phyloP scores from a whole-genome alignment of 1,140 invertebrate genomes.

The Cotesia glomerata region DNA sequence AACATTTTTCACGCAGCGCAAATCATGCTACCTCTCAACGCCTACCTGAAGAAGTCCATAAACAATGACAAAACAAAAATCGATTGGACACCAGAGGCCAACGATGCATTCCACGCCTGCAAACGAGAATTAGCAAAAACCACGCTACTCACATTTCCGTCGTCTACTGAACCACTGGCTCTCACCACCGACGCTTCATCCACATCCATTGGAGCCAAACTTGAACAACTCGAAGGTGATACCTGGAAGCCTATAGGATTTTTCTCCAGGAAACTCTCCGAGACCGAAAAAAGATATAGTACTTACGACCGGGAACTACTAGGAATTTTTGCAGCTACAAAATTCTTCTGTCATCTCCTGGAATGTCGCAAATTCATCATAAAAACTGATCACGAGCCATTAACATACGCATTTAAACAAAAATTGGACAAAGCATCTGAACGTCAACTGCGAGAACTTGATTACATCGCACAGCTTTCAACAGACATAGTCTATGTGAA shows the following conservation, averaged over 20 bases:
- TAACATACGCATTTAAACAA: background rate
- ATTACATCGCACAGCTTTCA: background rate
- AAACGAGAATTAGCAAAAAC: background rate
- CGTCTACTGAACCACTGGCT: background rate
- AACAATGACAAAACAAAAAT: conserved; percentile 4
- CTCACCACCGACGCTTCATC: background rate
- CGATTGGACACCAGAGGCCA: background rate
- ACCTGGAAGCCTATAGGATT: background rate
- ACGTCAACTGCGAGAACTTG: background rate
- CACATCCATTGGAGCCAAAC: background rate
- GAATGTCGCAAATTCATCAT: background rate
- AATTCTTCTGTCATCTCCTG: background rate
- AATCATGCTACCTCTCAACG: too few relatives aligned
- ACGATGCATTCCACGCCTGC: background rate
- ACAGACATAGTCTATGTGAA: background rate
- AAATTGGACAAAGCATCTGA: background rate
- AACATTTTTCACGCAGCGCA: background rate
- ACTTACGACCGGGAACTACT: background rate
- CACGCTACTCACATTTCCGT: background rate
- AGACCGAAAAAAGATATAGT: background rate
- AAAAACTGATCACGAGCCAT: background rate
- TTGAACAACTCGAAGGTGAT: conserved; percentile 47
- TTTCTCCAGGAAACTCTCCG: background rate
- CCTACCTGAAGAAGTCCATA: too few relatives aligned
- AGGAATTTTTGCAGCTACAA: background rate